Evolutionary conservation across 2,113 vertebrate species (phyloP), one percentile per base, ranked within the genome.

Genomic region (Beaufortia kweichowensis): DNA sequence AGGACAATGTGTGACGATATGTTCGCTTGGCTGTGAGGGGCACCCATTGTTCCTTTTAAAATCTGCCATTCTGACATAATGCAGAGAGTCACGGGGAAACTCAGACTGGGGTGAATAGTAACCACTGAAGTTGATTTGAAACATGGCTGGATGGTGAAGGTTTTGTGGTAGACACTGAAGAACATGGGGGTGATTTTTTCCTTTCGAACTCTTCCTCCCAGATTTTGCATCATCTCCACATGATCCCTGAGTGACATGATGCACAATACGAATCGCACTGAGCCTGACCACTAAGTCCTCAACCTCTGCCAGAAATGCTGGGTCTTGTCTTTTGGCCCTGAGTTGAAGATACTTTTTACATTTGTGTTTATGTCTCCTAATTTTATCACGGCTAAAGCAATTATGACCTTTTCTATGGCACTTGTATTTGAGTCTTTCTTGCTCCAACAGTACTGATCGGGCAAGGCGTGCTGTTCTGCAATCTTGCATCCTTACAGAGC

Each of bases 311-410:
- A 98, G 88, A 79, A 98, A 98, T 43, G 95, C 95, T 0, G 96
- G 96, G 86, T 99, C 96, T 83, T 97, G 95, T 59, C 92, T 86
- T 53, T 82, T 79, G 61, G 91, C 88, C 21, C 91, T 92, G 12
- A 98, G 91, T 78, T 94, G 94, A 48, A 96, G 94, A 75, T 96
- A 95, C 84, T 98, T 99, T 90, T 98, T 98, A 63, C 96, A 93
- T 90, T 97, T 98, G 61, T 94, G 89, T 85, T 97, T 98, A 87
- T 95, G 96, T 63, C 95, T 91, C 88, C 97, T 98, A 82, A 95
- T 89, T 76, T 95, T 94, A 83, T 93, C 94, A 0, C 94, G 96
- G 65, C 91, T 93, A n/a, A 95, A 90, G 86, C 94, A 96, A 79
- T 95, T 88, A 41, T 95, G 95, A 21, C 89, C 87, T 75, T 95